Conservation (phyloP, 2,888 invertebrate species). For the Halocaridina rubra region DNA sequence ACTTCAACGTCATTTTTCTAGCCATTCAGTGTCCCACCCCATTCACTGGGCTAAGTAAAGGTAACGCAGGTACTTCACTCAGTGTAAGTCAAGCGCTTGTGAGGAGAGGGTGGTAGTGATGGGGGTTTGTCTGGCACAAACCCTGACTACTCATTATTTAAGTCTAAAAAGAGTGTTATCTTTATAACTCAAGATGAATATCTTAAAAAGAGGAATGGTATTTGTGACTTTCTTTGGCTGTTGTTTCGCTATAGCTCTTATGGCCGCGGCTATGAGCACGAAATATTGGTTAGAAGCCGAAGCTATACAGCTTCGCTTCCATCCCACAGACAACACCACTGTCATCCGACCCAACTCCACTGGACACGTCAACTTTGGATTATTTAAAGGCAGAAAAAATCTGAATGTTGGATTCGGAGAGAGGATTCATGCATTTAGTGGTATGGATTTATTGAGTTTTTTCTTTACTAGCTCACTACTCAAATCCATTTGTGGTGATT, state of each 20-base stretch:
- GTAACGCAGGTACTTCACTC: background rate
- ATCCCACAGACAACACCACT: constrained; percentile 18
- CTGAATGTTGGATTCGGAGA: constrained; percentile 51
- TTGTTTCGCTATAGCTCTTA: constrained; percentile 80
- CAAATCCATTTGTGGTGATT: constrained; percentile 2
- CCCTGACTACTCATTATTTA: background rate
- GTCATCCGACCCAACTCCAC: constrained; percentile 49
- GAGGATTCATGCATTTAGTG: constrained; percentile 28
- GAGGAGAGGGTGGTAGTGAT: background rate
- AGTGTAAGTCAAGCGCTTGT: too few species aligned
- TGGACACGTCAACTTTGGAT: constrained; percentile 51
- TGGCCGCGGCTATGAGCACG: constrained; percentile 85
- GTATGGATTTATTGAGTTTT: background rate
- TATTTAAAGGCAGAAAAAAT: constrained; percentile 47
- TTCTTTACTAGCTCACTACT: too few species aligned
- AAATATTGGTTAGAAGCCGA: constrained; percentile 85
- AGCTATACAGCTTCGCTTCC: constrained; percentile 73
- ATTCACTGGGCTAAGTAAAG: background rate
- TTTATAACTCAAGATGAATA: constrained; percentile 72
- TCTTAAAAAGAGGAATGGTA: constrained; percentile 82
- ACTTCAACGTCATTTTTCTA: too few species aligned
- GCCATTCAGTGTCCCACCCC: too few species aligned
- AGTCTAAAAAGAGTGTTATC: background rate
- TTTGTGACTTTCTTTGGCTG: constrained; percentile 85
- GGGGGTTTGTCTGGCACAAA: background rate